These are phyloP conservation scores for Mesorhabditis spiculigera DNA, from an alignment of 2,888 invertebrate genomes.

Conservation along the genomic window DNA sequence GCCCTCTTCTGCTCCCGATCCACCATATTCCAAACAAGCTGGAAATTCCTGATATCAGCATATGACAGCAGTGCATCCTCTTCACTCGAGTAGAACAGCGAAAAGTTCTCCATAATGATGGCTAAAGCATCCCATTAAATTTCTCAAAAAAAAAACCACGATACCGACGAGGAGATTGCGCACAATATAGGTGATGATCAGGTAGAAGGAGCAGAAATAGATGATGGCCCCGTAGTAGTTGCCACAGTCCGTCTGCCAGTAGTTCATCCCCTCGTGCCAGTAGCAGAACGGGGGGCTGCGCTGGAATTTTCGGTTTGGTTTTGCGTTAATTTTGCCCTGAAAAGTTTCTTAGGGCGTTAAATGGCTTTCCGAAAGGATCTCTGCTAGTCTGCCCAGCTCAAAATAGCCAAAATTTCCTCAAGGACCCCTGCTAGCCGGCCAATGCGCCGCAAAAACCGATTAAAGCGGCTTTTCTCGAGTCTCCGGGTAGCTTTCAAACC, in stretches of 20 bases:
- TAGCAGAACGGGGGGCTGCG: constrained; percentile 71
- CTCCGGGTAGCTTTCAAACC: too few species aligned
- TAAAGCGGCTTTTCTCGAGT: too few species aligned
- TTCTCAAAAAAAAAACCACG: background rate
- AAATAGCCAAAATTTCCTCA: too few species aligned
- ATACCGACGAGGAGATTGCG: constrained; percentile 93
- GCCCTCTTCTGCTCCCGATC: constrained; percentile 82
- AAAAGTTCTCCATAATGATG: constrained; percentile 99
- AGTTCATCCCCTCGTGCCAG: constrained; percentile 50
- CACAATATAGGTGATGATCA: constrained; percentile 98
- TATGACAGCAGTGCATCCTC: constrained; percentile 97
- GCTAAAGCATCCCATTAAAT: constrained; percentile 67
- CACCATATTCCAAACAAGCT: constrained; percentile 98
- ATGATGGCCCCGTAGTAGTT: constrained; percentile 93
- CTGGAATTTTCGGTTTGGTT: constrained; percentile 17
- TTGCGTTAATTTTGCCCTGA: too few species aligned
- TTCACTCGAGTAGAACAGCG: constrained; percentile 97
- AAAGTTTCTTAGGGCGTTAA: too few species aligned
- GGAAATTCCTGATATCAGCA: constrained; percentile 96
- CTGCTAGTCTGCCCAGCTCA: too few species aligned
- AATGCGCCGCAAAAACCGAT: too few species aligned
- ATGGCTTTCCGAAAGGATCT: too few species aligned
- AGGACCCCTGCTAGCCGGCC: too few species aligned
- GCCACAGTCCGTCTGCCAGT: constrained; percentile 98
- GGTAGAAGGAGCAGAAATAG: constrained; percentile 99